A percentile compares a stretch with the other conserved stretches of the same genome.
Conservation (phyloP, 2,888 invertebrate species). For the Ectemnius lituratus region DNA sequence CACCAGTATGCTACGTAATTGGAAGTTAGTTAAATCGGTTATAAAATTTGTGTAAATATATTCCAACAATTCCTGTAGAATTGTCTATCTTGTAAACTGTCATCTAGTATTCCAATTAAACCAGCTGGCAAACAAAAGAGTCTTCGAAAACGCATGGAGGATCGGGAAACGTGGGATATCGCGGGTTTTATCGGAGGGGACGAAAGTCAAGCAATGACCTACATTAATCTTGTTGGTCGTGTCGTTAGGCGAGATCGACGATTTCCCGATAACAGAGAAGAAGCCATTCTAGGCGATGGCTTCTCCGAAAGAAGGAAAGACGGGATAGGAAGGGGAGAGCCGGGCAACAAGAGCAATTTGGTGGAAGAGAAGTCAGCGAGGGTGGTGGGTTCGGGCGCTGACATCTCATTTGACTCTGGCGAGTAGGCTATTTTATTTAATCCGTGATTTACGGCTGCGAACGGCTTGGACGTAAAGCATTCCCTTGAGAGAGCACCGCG, state of each 20-base stretch:
- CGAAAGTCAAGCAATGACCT: too few species aligned
- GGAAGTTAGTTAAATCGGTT: too few species aligned
- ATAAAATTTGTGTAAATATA: too few species aligned
- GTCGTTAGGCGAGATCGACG: constrained; percentile 37
- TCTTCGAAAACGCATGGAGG: too few species aligned
- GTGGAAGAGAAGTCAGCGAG: constrained; percentile 42
- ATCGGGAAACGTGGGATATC: too few species aligned
- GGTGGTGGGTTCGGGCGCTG: constrained; percentile 60
- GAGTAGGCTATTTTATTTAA: constrained; percentile 70
- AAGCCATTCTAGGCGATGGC: constrained; percentile 13
- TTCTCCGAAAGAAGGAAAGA: constrained; percentile 9
- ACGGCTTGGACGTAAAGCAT: constrained; percentile 53
- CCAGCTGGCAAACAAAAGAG: too few species aligned
- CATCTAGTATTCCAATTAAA: too few species aligned
- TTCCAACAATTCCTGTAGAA: too few species aligned
- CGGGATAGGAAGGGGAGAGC: constrained; percentile 1
- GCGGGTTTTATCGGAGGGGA: too few species aligned
- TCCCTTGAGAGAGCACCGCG: constrained; percentile 48
- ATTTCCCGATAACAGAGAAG: constrained; percentile 23
- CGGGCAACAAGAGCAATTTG: constrained; percentile 53
- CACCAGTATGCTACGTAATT: too few species aligned
- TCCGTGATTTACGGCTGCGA: constrained; percentile 71
- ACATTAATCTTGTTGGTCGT: constrained; percentile 10
- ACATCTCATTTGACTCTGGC: constrained; percentile 70
- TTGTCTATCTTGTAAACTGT: too few species aligned